Evolutionary conservation across 2,797 vertebrate species (phyloP).

Genomic region (Crenichthys baileyi): DNA sequence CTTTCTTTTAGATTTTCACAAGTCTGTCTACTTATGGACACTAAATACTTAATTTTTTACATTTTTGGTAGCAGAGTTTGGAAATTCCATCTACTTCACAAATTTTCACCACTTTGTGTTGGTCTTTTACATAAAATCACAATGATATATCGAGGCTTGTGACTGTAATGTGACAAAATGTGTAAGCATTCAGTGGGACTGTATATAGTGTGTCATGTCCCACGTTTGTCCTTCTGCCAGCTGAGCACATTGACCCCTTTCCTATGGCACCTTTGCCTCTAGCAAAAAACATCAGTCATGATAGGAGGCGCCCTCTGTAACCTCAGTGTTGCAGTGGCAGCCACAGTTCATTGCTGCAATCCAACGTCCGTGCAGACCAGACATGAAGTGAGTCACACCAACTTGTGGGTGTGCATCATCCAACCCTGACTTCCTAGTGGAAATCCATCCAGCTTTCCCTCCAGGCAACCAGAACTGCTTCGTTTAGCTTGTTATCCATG

Average conservation of each 20-base stretch:
- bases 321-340: conserved; percentile 11
- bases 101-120: not conserved
- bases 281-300: conserved; percentile 21
- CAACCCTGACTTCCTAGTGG: conserved; percentile 32
- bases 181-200: not conserved
- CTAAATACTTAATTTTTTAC: not conserved
- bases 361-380: conserved; percentile 10
- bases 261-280: conserved; percentile 11
- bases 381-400: conserved; percentile 44
- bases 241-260: conserved; percentile 34
- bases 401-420: conserved; percentile 36
- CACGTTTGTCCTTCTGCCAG: conserved; percentile 12
- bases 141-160: not conserved
- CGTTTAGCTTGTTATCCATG: conserved; percentile 15
- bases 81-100: not conserved
- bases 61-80: not conserved
- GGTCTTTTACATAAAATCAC: not conserved
- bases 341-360: conserved; percentile 13
- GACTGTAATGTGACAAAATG: not conserved
- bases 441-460: conserved; percentile 22
- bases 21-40: too few relatives aligned
- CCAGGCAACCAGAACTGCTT: conserved; percentile 19
- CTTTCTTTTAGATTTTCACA: too few relatives aligned
- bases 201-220: conserved; percentile 5
- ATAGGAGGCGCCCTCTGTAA: conserved; percentile 41